Evolutionary conservation across 2,113 vertebrate species (phyloP).

Genomic region (Oncorhynchus mykiss): DNA sequence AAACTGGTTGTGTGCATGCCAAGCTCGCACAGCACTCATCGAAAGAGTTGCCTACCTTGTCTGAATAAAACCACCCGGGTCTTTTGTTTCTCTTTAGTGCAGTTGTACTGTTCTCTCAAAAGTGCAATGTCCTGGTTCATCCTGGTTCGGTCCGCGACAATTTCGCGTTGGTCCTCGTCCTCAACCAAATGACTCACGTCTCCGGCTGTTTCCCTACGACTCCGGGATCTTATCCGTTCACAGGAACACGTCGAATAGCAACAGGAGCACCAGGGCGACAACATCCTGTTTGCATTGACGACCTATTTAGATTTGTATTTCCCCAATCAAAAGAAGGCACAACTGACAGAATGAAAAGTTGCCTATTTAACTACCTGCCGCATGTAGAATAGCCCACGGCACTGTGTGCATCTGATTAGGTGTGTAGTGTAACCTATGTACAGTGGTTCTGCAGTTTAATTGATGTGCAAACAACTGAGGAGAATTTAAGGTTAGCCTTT

Average conservation of each 20-base stretch:
- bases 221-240: conserved; percentile 61
- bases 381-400: conserved; percentile 43
- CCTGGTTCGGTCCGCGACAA: conserved; percentile 50
- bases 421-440: not conserved
- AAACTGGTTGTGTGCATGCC: not conserved
- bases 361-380: not conserved
- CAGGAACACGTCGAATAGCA: conserved; percentile 64
- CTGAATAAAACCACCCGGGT: conserved; percentile 73
- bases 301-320: not conserved
- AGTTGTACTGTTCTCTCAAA: conserved; percentile 78
- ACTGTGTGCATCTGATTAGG: not conserved
- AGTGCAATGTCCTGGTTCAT: conserved; percentile 73
- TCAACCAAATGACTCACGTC: conserved; percentile 48
- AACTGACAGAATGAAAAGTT: not conserved
- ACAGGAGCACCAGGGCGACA: conserved; percentile 60
- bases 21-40: not conserved
- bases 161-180: conserved; percentile 54
- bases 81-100: conserved; percentile 72
- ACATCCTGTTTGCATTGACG: conserved; percentile 52
- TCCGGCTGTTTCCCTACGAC: conserved; percentile 62
- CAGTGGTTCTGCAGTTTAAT: conserved; percentile 7
- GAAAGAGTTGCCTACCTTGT: conserved; percentile 67
- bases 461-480: conserved; percentile 49
- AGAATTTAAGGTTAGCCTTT: conserved; percentile 35
- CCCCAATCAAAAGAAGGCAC: not conserved